Conservation (phyloP, 2,888 invertebrate species). For the Lasioglossum vierecki region DNA sequence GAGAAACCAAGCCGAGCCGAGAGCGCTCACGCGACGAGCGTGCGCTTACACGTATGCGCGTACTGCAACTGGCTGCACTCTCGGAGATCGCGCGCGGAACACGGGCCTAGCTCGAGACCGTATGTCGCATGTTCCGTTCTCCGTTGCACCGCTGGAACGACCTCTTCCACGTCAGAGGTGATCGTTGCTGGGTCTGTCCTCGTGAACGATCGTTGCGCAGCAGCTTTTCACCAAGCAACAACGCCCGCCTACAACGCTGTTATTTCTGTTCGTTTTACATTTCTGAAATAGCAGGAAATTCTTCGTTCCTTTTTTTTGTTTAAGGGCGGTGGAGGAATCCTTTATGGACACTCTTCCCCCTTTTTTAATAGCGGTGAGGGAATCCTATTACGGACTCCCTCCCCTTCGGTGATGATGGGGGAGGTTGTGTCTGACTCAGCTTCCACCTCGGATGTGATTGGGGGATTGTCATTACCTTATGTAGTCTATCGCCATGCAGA, state of each 20-base stretch:
- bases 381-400: too few relatives aligned
- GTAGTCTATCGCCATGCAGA: too few relatives aligned
- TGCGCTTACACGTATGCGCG: conserved; percentile 71
- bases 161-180: conserved; percentile 28
- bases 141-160: conserved; percentile 43
- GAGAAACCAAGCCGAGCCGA: not conserved
- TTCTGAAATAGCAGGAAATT: too few relatives aligned
- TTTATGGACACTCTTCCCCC: too few relatives aligned
- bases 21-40: conserved; percentile 52
- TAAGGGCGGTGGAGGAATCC: too few relatives aligned
- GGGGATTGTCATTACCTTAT: too few relatives aligned
- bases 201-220: not conserved
- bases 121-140: conserved; percentile 72
- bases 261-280: not conserved
- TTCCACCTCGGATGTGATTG: too few relatives aligned
- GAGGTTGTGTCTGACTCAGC: too few relatives aligned
- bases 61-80: conserved; percentile 66
- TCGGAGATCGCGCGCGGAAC: conserved; percentile 52
- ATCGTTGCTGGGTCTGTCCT: not conserved
- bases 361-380: too few relatives aligned
- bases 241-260: not conserved
- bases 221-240: not conserved
- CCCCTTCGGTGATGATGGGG: too few relatives aligned
- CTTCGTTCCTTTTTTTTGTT: too few relatives aligned
- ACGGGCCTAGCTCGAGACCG: conserved; percentile 52